These are phyloP conservation scores for Dunckerocampus dactyliophorus DNA, from an alignment of 2,113 vertebrate species.

Conservation along the genomic window DNA sequence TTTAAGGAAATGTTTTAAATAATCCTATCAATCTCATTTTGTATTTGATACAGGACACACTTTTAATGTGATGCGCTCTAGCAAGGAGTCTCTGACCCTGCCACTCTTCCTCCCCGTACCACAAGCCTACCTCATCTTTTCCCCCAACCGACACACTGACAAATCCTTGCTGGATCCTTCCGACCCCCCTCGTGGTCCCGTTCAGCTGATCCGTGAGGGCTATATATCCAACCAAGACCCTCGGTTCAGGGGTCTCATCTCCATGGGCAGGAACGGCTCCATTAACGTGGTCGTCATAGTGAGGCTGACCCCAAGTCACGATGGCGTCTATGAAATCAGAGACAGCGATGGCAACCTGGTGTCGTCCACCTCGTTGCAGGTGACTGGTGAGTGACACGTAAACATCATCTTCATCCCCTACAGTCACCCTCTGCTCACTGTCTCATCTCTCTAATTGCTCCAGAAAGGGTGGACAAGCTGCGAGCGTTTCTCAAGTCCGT, in stretches of 20 bases:
- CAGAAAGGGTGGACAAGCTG: slow-evolving; percentile 55
- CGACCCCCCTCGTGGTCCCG: slow-evolving; percentile 46
- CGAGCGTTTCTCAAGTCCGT: slow-evolving; percentile 59
- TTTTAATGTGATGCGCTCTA: slow-evolving; percentile 62
- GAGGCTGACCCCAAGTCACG: slow-evolving; percentile 52
- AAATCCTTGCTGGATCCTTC: slow-evolving; percentile 48
- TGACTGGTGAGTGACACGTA: slow-evolving; percentile 54
- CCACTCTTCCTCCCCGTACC: slow-evolving; percentile 60
- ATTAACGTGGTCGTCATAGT: slow-evolving; percentile 50
- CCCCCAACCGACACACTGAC: slow-evolving; percentile 37
- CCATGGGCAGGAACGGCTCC: slow-evolving; percentile 49
- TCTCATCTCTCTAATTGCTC: background rate
- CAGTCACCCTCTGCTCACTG: background rate
- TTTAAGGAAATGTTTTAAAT: background rate
- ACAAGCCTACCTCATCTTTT: slow-evolving; percentile 59
- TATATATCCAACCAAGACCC: slow-evolving; percentile 47
- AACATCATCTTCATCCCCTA: background rate
- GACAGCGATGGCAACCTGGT: slow-evolving; percentile 65
- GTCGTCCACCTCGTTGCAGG: slow-evolving; percentile 60
- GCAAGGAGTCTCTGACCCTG: slow-evolving; percentile 63
- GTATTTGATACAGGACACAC: slow-evolving; percentile 46
- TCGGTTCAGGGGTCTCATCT: slow-evolving; percentile 58
- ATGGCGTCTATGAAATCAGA: slow-evolving; percentile 67
- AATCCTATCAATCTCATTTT: slow-evolving; percentile 2
- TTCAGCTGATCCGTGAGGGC: slow-evolving; percentile 61